Percentiles rank a stretch among this genome's conserved stretches.
These are phyloP conservation scores for Chondrilla cf. caribensis DNA, from an alignment of 37 sponge, comb jelly and placozoan species.

Conservation along the genomic window DNA sequence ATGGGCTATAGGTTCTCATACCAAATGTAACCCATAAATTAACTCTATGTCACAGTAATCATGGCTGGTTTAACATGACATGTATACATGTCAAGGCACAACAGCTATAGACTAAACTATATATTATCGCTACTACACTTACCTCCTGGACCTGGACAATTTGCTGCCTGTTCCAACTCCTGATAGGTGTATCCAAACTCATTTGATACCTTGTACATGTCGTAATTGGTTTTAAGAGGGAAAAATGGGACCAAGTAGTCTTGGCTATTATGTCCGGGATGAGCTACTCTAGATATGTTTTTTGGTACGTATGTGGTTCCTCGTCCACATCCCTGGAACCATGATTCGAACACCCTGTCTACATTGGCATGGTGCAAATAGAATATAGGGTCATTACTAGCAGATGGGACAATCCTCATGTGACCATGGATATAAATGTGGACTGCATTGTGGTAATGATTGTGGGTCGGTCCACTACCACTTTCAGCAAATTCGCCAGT, in stretches of 20 bases:
- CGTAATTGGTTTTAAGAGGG: constrained; percentile 51
- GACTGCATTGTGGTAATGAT: background rate
- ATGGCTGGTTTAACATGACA: no score
- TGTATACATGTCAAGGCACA: no score
- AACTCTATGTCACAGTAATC: no score
- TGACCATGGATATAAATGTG: constrained; percentile 21
- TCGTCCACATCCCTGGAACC: constrained; percentile 10
- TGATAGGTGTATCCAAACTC: constrained; percentile 48
- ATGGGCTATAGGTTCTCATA: no score
- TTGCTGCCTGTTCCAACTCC: background rate
- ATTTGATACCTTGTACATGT: constrained; percentile 30
- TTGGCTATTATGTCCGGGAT: constrained; percentile 36
- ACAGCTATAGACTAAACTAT: no score
- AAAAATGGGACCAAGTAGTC: constrained; percentile 54
- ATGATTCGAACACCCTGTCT: constrained; percentile 60
- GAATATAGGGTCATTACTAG: constrained; percentile 72
- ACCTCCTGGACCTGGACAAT: no score
- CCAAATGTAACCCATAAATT: no score
- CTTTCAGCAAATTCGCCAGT: background rate
- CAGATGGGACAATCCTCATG: constrained; percentile 43
- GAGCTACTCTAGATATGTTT: background rate
- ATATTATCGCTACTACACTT: no score
- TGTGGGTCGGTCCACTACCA: background rate
- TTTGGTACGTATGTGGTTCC: background rate
- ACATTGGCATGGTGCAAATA: constrained; percentile 59